Evolutionary conservation across 2,888 invertebrate species (phyloP), one percentile per base, ranked within the genome.

Genomic region (Sminthurides aquaticus): DNA sequence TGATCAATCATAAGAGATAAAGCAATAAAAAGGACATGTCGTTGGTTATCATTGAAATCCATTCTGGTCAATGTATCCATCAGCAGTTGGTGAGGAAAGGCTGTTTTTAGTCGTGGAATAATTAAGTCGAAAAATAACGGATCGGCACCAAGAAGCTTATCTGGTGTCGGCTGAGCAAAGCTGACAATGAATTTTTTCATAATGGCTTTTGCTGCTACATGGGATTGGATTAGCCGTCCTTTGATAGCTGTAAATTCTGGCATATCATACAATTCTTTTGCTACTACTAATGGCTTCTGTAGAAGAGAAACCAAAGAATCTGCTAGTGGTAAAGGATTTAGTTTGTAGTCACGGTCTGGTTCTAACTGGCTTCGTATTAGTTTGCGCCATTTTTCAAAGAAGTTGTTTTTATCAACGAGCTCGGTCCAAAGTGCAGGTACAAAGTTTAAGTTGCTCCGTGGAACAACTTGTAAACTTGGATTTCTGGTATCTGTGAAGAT

Each of bases 351-450:
- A 25, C 65, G 27, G 49, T 59, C 22, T 27, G 52, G 34, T 43
- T 27, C 55, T 49, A 64, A n/a, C n/a, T 62, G 58, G 18, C 11
- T 65, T 24, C 66, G 67, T 49, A 71, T 49, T 49, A 71, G 65
- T 2, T 29, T 55, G 8, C 65, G 63, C 60, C 70, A 71, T 11
- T 57, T 26, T 20, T 60, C 52, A 62, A 67, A 71, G 27, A 71
- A 71, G 29, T 68, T 24, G 24, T 28, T 27, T n/a, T 49, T 5
- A 15, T 24, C 52, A 26, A 63, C 63, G 18, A 63, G 54, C 28
- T 63, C 63, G 26, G 58, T 52, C 63, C 63, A 63, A 11, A 63
- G 57, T 25, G 57, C 63, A 49, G 63, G 58, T 11, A 63, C 58
- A 49, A 63, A 63, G 34, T 62, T 20, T 48, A 49, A 3, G n/a